A percentile compares a stretch with the other conserved stretches of the same genome.
These are phyloP conservation scores for Noctuana brunneofusca DNA, from an alignment of 2,888 invertebrate genomes.

Conservation along the genomic window DNA sequence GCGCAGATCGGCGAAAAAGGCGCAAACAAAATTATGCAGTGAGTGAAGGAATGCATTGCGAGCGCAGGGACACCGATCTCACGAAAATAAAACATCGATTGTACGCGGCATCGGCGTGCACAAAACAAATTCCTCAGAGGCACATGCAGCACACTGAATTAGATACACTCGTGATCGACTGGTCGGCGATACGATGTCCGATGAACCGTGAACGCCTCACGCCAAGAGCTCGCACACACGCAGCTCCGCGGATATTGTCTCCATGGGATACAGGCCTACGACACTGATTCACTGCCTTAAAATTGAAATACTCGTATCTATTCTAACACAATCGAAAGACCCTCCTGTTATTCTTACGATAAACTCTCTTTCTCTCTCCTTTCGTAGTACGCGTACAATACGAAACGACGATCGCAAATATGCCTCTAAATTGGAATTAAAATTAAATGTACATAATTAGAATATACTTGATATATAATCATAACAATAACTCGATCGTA, in stretches of 20 bases:
- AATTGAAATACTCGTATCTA: too few relatives aligned
- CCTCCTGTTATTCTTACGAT: too few relatives aligned
- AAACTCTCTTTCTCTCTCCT: too few relatives aligned
- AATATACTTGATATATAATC: too few relatives aligned
- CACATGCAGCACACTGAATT: slow-evolving; percentile 75
- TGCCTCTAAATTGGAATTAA: too few relatives aligned
- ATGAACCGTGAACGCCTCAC: slow-evolving; percentile 62
- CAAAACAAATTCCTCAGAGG: slow-evolving; percentile 77
- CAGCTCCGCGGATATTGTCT: slow-evolving; percentile 34
- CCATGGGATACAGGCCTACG: not conserved
- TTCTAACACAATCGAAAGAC: too few relatives aligned
- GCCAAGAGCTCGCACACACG: slow-evolving; percentile 39
- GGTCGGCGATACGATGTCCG: slow-evolving; percentile 53
- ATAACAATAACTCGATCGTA: too few relatives aligned
- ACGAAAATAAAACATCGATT: slow-evolving; percentile 75
- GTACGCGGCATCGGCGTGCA: slow-evolving; percentile 66
- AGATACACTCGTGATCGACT: slow-evolving; percentile 75
- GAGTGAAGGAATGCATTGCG: slow-evolving; percentile 60
- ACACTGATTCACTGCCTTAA: not conserved
- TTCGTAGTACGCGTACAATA: not conserved
- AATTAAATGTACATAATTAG: too few relatives aligned
- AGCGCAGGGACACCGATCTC: slow-evolving; percentile 65
- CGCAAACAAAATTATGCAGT: slow-evolving; percentile 62
- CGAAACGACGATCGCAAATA: too few relatives aligned
- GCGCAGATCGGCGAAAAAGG: slow-evolving; percentile 54